phyloP scores from a whole-genome alignment of 2,888 invertebrate genomes.

The Brenthis hecate region DNA sequence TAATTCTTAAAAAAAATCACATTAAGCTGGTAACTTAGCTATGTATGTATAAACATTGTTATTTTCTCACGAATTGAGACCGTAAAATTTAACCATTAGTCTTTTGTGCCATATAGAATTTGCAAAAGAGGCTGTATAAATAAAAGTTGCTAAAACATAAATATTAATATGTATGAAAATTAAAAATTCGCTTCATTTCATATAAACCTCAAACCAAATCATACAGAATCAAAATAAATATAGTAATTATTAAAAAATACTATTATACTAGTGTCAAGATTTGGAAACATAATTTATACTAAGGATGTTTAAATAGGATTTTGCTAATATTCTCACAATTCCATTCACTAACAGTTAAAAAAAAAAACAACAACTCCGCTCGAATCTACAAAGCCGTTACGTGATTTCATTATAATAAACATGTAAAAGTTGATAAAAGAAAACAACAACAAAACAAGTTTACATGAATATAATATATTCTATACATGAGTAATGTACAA shows the following conservation, averaged over 20 bases:
- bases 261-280: constrained; percentile 3
- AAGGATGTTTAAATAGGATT: constrained; percentile 9
- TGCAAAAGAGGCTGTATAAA: not conserved
- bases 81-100: not conserved
- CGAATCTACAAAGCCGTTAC: constrained; percentile 2
- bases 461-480: constrained; percentile 31
- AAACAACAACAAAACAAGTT: constrained; percentile 39
- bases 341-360: constrained; percentile 7
- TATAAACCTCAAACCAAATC: not conserved
- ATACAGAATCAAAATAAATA: constrained; percentile 5
- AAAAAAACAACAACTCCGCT: constrained; percentile 1
- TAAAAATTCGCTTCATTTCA: not conserved
- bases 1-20: constrained; percentile 7
- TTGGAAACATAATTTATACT: constrained; percentile 3
- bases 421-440: constrained; percentile 30
- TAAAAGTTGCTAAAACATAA: not conserved
- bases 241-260: not conserved
- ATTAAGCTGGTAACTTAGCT: constrained; percentile 17
- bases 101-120: constrained; percentile 10
- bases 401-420: constrained; percentile 29
- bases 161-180: not conserved
- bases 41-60: not conserved
- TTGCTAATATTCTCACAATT: not conserved
- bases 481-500: constrained; percentile 37
- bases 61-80: constrained; percentile 1